Percentiles rank a stretch among this genome's conserved stretches.
Evolutionary conservation across 2,888 invertebrate genomes (phyloP).

Genomic region (Eucera pruinosa): DNA sequence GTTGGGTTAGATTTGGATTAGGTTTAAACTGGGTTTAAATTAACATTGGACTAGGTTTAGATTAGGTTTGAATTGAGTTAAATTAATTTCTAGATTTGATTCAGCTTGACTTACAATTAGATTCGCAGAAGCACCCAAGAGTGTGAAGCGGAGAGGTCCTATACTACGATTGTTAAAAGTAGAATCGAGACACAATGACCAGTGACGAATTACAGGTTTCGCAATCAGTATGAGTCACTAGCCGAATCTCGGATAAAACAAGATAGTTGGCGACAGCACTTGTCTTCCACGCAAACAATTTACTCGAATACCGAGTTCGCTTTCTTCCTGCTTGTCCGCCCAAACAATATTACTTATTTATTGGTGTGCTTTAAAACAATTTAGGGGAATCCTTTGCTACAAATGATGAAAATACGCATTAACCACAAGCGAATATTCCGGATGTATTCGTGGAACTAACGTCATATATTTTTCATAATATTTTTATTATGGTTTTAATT

Average conservation of each 20-base stretch:
- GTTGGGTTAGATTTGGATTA: no score
- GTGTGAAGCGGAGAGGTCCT: not conserved
- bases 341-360: not conserved
- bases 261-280: constrained; percentile 39
- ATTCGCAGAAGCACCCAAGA: not conserved
- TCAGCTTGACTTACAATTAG: not conserved
- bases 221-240: constrained; percentile 44
- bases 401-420: no score
- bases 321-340: constrained; percentile 35
- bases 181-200: constrained; percentile 56
- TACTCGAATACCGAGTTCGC: not conserved
- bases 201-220: constrained; percentile 47
- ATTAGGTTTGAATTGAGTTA: no score
- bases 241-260: constrained; percentile 36
- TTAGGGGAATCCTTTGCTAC: not conserved
- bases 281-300: constrained; percentile 34
- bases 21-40: not conserved
- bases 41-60: not conserved
- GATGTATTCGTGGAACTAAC: no score
- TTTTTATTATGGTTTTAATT: no score
- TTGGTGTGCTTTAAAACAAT: not conserved
- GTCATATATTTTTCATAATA: no score
- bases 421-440: no score
- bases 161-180: constrained; percentile 47
- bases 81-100: not conserved